Conservation (phyloP, 1,140 invertebrate species). For the Brachionus calyciflorus region DNA sequence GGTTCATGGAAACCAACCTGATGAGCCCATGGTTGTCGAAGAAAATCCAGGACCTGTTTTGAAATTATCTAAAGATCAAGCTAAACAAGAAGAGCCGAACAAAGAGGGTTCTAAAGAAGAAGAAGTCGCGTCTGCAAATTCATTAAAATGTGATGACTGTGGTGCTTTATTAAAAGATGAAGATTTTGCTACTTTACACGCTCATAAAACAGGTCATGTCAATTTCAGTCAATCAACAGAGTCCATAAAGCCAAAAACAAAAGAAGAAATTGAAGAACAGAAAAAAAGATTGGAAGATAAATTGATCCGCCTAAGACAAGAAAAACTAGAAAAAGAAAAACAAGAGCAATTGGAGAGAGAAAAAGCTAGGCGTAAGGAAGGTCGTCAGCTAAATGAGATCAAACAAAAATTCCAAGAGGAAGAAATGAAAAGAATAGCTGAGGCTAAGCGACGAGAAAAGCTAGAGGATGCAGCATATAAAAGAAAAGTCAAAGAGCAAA, state of each 20-base stretch:
- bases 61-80: neutral
- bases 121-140: slow-evolving; percentile 1
- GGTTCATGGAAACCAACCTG: neutral
- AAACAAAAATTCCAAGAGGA: slow-evolving; percentile 46
- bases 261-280: slow-evolving; percentile 44
- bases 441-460: slow-evolving; percentile 39
- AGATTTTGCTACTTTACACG: slow-evolving; percentile 40
- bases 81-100: neutral
- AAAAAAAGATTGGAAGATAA: slow-evolving; percentile 26
- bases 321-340: slow-evolving; percentile 39
- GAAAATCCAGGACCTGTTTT: neutral
- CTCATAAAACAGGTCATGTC: slow-evolving; percentile 24
- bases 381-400: slow-evolving; percentile 31
- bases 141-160: slow-evolving; percentile 46
- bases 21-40: neutral
- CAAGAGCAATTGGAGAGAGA: slow-evolving; percentile 21
- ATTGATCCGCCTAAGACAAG: slow-evolving; percentile 16
- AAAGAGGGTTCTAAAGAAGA: neutral
- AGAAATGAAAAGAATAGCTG: slow-evolving; percentile 38
- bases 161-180: slow-evolving; percentile 40
- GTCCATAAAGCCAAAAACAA: slow-evolving; percentile 31
- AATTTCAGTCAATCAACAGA: slow-evolving; percentile 46
- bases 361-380: slow-evolving; percentile 13
- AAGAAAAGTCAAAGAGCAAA: slow-evolving; percentile 39
- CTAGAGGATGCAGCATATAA: slow-evolving; percentile 42